Evolutionary conservation across 2,113 vertebrate genomes (phyloP).

Genomic region (Neodon shergylaensis): DNA sequence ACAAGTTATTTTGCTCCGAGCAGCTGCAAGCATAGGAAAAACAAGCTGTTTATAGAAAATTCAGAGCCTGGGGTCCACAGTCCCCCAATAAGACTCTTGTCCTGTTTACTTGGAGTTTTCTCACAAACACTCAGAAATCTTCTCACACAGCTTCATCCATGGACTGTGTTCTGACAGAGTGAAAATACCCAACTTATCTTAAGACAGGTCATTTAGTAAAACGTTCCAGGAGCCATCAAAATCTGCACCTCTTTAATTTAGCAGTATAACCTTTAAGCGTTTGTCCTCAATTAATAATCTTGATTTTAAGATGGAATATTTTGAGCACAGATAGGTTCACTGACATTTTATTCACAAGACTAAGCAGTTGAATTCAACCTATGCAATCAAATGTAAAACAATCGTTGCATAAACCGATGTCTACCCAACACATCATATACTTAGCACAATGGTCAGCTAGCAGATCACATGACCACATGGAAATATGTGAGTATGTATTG

Average conservation of each 20-base stretch:
- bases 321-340: background rate
- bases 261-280: background rate
- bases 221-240: background rate
- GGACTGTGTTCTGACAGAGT: background rate
- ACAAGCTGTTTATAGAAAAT: too few relatives aligned
- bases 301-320: slow-evolving; percentile 35
- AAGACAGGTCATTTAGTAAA: background rate
- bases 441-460: slow-evolving; percentile 1
- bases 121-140: background rate
- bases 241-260: background rate
- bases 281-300: background rate
- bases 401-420: background rate
- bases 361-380: background rate
- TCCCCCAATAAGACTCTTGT: background rate
- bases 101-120: background rate
- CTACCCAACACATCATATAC: background rate
- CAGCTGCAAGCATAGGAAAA: too few relatives aligned
- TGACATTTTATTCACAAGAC: background rate
- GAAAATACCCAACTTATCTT: background rate
- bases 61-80: too few relatives aligned
- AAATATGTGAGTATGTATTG: background rate
- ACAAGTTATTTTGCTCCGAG: too few relatives aligned
- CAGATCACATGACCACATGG: background rate
- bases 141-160: background rate
- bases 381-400: background rate